phyloP scores from a whole-genome alignment of 2,797 vertebrate genomes.

The Melanotaenia nigrans region DNA sequence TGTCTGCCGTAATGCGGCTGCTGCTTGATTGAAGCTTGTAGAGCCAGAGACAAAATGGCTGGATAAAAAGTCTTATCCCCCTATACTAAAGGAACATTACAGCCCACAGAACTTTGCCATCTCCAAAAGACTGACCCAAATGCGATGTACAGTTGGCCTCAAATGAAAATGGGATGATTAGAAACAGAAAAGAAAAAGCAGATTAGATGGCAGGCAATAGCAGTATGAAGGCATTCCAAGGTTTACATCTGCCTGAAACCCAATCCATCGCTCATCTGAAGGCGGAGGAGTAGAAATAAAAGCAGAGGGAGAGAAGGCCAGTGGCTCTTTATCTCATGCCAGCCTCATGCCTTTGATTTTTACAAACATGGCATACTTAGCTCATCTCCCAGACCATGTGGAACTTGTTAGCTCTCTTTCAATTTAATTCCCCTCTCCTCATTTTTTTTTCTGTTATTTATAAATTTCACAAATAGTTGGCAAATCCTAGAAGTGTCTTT shows the following conservation, averaged over 20 bases:
- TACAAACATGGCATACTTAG: slow-evolving; percentile 56
- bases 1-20: slow-evolving; percentile 25
- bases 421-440: slow-evolving; percentile 15
- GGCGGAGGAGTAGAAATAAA: slow-evolving; percentile 48
- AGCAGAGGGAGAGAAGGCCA: slow-evolving; percentile 31
- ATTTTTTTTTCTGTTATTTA: slow-evolving; percentile 64
- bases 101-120: slow-evolving; percentile 43
- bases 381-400: slow-evolving; percentile 75
- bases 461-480: slow-evolving; percentile 46
- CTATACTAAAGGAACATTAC: slow-evolving; percentile 36
- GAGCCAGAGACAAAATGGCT: slow-evolving; percentile 35
- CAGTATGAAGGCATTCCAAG: slow-evolving; percentile 52
- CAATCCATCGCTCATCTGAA: slow-evolving; percentile 62
- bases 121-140: slow-evolving; percentile 51
- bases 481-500: slow-evolving; percentile 42
- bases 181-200: slow-evolving; percentile 69
- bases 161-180: slow-evolving; percentile 63
- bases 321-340: slow-evolving; percentile 78
- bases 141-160: slow-evolving; percentile 63
- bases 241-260: slow-evolving; percentile 74
- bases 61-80: slow-evolving; percentile 42
- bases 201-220: slow-evolving; percentile 54
- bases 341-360: slow-evolving; percentile 71
- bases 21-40: slow-evolving; percentile 15
- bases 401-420: slow-evolving; percentile 69